These are phyloP conservation scores for Calosoma granatense DNA, from an alignment of 1,140 invertebrate species.

Conservation along the genomic window DNA sequence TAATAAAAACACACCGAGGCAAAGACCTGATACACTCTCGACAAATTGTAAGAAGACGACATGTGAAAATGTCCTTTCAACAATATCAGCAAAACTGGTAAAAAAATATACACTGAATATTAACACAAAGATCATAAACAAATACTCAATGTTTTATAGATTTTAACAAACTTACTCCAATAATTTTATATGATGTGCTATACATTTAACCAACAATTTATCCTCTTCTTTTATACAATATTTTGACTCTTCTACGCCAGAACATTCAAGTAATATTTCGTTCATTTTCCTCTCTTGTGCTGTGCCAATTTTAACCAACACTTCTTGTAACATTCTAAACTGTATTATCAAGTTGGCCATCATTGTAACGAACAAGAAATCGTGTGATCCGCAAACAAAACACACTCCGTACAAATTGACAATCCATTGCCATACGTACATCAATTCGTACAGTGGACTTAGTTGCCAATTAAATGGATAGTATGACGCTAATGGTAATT, in stretches of 20 bases:
- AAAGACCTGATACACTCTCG: not conserved
- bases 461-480: not conserved
- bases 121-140: too few relatives aligned
- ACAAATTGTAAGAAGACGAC: not conserved
- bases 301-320: not conserved
- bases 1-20: not conserved
- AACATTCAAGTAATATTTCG: not conserved
- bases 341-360: not conserved
- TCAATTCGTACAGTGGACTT: not conserved
- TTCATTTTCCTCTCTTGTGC: not conserved
- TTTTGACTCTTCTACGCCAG: not conserved
- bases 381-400: not conserved
- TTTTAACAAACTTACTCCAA: not conserved
- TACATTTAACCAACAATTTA: not conserved
- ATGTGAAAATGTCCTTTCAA: not conserved
- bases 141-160: too few relatives aligned
- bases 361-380: not conserved
- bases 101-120: too few relatives aligned
- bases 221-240: not conserved
- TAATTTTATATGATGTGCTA: not conserved
- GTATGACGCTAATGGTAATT: not conserved
- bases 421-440: constrained; percentile 2
- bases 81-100: constrained; percentile 7
- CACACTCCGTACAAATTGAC: not conserved
- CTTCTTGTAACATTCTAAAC: not conserved